Conservation (phyloP, 92 coral and sea anemone species). For the Actinostola sp. region DNA sequence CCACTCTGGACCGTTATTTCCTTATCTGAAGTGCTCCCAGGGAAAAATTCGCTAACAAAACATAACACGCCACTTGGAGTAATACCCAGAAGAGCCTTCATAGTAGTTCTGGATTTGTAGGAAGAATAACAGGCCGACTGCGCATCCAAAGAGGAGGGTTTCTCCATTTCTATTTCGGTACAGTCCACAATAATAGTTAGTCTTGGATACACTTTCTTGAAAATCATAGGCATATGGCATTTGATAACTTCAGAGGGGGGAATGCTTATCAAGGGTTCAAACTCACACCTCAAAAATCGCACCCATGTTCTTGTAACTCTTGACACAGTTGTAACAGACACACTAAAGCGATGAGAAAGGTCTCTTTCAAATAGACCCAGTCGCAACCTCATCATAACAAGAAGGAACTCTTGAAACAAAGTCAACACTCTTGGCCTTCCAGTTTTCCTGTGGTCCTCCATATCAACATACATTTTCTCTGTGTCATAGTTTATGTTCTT, state of each 20-base stretch:
- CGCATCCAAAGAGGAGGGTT: constrained; percentile 36
- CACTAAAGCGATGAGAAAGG: constrained; percentile 35
- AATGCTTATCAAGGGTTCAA: too few relatives aligned
- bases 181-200: constrained; percentile 44
- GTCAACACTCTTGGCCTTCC: constrained; percentile 35
- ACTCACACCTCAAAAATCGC: too few relatives aligned
- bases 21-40: constrained; percentile 34
- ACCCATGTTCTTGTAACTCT: constrained; percentile 34
- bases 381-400: constrained; percentile 47
- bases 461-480: constrained; percentile 35
- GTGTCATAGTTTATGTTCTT: too few relatives aligned
- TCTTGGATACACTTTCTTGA: too few relatives aligned
- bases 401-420: constrained; percentile 38
- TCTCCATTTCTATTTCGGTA: constrained; percentile 31
- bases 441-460: constrained; percentile 3
- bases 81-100: constrained; percentile 61
- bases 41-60: constrained; percentile 55
- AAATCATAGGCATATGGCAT: too few relatives aligned
- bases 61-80: constrained; percentile 44
- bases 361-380: constrained; percentile 52
- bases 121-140: constrained; percentile 62
- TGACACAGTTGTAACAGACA: constrained; percentile 43
- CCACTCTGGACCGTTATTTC: too few relatives aligned
- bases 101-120: constrained; percentile 62
- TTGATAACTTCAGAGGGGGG: too few relatives aligned